A percentile compares a stretch with the other conserved stretches of the same genome.
Evolutionary conservation across 2,797 vertebrate species (phyloP).

Genomic region (Pseudopleuronectes americanus): DNA sequence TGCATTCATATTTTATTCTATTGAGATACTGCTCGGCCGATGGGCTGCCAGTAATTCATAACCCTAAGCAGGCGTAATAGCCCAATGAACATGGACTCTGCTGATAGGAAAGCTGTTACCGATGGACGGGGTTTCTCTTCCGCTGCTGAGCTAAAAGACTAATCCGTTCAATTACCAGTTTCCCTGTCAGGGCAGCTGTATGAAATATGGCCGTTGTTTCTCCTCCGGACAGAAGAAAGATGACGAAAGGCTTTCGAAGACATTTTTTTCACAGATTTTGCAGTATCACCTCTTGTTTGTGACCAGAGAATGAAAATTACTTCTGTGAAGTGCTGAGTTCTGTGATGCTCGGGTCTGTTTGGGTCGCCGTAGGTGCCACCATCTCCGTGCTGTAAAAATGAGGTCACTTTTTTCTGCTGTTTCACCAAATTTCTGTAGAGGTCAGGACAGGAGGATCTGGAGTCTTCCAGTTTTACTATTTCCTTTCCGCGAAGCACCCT

Average conservation of each 20-base stretch:
- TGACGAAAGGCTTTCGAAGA: constrained; percentile 49
- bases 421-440: constrained; percentile 77
- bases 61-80: constrained; percentile 78
- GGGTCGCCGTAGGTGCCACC: constrained; percentile 77
- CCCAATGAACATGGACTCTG: constrained; percentile 66
- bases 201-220: constrained; percentile 66
- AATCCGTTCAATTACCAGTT: constrained; percentile 68
- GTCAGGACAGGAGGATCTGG: constrained; percentile 38
- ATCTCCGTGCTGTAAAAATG: constrained; percentile 77
- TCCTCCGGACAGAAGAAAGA: constrained; percentile 43
- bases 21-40: constrained; percentile 76
- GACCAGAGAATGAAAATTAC: constrained; percentile 70
- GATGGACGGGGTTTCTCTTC: constrained; percentile 60
- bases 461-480: constrained; percentile 21
- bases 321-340: constrained; percentile 83
- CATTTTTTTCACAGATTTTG: constrained; percentile 58
- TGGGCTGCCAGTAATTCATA: constrained; percentile 82
- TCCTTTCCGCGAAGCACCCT: constrained; percentile 5
- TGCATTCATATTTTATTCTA: constrained; percentile 83
- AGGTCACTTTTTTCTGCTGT: constrained; percentile 85
- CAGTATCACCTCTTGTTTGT: constrained; percentile 65
- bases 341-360: constrained; percentile 69
- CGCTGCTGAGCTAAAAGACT: constrained; percentile 52
- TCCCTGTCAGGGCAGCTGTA: constrained; percentile 58
- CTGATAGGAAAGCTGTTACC: constrained; percentile 73